Conservation (phyloP, 2,888 invertebrate species). For the Lysandra bellargus region DNA sequence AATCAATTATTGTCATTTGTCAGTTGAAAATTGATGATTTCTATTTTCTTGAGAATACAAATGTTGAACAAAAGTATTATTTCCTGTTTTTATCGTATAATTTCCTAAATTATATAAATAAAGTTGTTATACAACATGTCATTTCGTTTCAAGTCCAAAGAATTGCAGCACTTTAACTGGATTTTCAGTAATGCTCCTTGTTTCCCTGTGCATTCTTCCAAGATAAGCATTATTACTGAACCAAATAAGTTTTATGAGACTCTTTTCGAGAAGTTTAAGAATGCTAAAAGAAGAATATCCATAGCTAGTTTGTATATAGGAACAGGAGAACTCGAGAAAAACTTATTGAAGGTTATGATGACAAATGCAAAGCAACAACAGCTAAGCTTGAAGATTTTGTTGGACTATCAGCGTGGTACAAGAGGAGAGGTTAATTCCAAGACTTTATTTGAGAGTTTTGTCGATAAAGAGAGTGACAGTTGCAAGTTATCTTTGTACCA, state of each 20-base stretch:
- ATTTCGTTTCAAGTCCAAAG: conserved; percentile 62
- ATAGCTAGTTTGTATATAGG: conserved; percentile 97
- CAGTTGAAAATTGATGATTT: neutral
- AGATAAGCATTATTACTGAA: conserved; percentile 87
- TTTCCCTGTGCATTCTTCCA: conserved; percentile 83
- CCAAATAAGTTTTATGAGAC: conserved; percentile 89
- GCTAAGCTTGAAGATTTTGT: conserved; percentile 87
- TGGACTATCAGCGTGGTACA: conserved; percentile 95
- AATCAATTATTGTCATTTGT: conserved; percentile 15
- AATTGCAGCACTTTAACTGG: conserved; percentile 82
- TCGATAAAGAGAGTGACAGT: conserved; percentile 80
- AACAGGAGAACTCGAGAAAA: conserved; percentile 89
- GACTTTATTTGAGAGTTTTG: conserved; percentile 87
- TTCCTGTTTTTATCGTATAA: neutral
- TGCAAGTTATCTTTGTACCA: conserved; percentile 93
- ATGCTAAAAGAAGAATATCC: conserved; percentile 86
- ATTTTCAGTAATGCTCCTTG: conserved; percentile 83
- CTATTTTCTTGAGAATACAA: neutral
- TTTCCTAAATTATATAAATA: neutral
- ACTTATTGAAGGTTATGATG: conserved; percentile 86
- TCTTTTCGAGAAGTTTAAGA: conserved; percentile 83
- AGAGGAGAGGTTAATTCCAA: conserved; percentile 89
- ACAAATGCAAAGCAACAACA: conserved; percentile 77
- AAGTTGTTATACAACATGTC: conserved; percentile 46
- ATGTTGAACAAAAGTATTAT: neutral